A percentile compares a stretch with the other conserved stretches of the same genome.
phyloP scores from a whole-genome alignment of 1,140 invertebrate species.

The Hycleus cichorii region DNA sequence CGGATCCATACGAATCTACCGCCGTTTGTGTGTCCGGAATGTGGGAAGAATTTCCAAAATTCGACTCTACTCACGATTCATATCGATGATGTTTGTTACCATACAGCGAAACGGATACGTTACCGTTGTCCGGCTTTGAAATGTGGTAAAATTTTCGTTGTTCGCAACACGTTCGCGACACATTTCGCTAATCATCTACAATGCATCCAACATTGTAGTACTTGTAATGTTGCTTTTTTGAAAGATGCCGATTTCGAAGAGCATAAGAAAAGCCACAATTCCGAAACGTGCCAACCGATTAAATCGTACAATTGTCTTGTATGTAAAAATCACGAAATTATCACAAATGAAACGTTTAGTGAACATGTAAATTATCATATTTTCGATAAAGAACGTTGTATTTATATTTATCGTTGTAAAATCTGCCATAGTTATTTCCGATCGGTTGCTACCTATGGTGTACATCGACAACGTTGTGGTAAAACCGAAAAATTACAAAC shows the following conservation, averaged over 20 bases:
- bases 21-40: conserved; percentile 48
- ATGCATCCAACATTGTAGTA: conserved; percentile 40
- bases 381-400: conserved; percentile 19
- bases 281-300: conserved; percentile 7
- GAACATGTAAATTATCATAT: conserved; percentile 29
- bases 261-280: conserved; percentile 11
- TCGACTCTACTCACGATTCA: conserved; percentile 41
- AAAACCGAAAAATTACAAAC: conserved; percentile 5
- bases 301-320: conserved; percentile 27
- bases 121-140: conserved; percentile 40
- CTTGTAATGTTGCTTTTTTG: conserved; percentile 39
- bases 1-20: conserved; percentile 41
- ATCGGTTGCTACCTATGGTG: conserved; percentile 28
- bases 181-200: conserved; percentile 45
- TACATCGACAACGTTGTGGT: conserved; percentile 16
- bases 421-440: conserved; percentile 32
- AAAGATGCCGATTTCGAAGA: conserved; percentile 33
- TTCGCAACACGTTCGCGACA: conserved; percentile 39
- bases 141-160: conserved; percentile 40
- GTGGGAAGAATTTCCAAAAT: conserved; percentile 40
- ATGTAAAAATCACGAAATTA: conserved; percentile 14
- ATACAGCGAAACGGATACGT: conserved; percentile 43
- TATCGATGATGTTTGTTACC: conserved; percentile 45
- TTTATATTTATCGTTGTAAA: conserved; percentile 34
- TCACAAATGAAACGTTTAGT: conserved; percentile 6